Percentiles rank a stretch among this genome's conserved stretches.
Evolutionary conservation across 2,797 vertebrate species (phyloP).

Genomic region (Galagoides demidoff): DNA sequence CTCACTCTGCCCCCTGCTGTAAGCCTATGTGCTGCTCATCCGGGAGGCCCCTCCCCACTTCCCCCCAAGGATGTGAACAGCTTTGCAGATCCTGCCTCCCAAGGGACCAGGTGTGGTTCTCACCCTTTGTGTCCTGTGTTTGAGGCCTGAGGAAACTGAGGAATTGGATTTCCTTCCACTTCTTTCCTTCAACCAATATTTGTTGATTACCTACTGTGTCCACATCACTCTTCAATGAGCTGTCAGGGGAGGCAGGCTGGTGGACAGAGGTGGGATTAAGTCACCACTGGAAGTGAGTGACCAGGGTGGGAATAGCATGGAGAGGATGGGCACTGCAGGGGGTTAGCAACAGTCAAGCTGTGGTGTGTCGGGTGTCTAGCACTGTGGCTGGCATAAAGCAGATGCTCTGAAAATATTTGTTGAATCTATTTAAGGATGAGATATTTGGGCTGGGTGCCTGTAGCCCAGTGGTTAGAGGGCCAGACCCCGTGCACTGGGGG

Average conservation of each 20-base stretch:
- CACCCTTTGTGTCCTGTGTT: background rate
- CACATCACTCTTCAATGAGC: slow-evolving; percentile 7
- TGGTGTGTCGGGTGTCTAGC: background rate
- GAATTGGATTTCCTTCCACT: background rate
- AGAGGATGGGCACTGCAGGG: background rate
- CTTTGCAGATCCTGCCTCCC: background rate
- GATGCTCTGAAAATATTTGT: background rate
- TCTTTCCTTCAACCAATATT: slow-evolving; percentile 28
- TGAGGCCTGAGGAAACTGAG: background rate
- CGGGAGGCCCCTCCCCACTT: background rate
- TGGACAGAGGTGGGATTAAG: background rate
- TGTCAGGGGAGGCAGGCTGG: background rate
- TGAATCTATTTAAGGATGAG: background rate
- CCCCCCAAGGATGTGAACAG: background rate
- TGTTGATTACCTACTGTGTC: slow-evolving; percentile 35
- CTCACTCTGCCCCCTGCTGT: slow-evolving; percentile 33
- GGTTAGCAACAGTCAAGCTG: background rate
- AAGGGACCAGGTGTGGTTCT: background rate
- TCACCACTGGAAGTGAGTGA: background rate
- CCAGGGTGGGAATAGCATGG: background rate
- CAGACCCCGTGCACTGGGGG: too few relatives aligned
- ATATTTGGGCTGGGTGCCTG: background rate
- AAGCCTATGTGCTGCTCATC: background rate
- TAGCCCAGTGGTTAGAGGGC: too few relatives aligned
- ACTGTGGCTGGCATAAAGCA: background rate